Evolutionary conservation across 2,797 vertebrate species (phyloP), one percentile per base, ranked within the genome.

Genomic region (Picus viridis): DNA sequence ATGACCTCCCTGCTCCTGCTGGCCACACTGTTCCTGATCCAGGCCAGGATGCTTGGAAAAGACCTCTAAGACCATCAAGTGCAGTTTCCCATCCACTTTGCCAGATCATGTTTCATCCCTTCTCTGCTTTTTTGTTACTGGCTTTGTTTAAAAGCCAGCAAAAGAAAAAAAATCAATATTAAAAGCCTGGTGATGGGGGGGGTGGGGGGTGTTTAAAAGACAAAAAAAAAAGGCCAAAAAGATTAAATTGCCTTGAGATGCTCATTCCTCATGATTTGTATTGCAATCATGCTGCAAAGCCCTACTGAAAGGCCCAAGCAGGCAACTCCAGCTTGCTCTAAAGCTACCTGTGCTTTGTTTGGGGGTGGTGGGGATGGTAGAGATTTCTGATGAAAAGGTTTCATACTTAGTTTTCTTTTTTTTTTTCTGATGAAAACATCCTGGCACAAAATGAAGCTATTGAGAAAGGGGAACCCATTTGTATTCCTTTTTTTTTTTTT

Each of bases 401-500:
- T 83, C 59, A 63, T 34, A 34, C n/a, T n/a, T 34, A 34, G n/a
- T 34, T 34, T 34, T 34, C 34, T 81, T 86, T 81, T 83, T 95
- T 93, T 93, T 39, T 39, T 39, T 39, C 39, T 95, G 73, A 94
- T 91, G 86, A 93, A 90, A 94, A 51, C 47, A 59, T 69, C 32
- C 29, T 45, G 76, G 69, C 36, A 62, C 87, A 89, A 93, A 95
- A 95, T 75, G 56, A 90, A 95, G 62, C 36, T 94, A 45, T 81
- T 90, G 91, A 86, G 73, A 41, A 88, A 89, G 63, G 30, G 47
- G 47, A 95, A 56, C 20, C 63, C 29, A 75, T 95, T 93, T 90
- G 95, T 92, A 56, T 83, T 89, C 76, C 51, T 94, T 93, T 93
- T 93, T 93, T 93, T 67, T 34, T 34, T 34, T 34, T 34, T 34